Evolutionary conservation across 2,797 vertebrate species (phyloP), one percentile per base, ranked within the genome.

Genomic region (Balearica regulorum): DNA sequence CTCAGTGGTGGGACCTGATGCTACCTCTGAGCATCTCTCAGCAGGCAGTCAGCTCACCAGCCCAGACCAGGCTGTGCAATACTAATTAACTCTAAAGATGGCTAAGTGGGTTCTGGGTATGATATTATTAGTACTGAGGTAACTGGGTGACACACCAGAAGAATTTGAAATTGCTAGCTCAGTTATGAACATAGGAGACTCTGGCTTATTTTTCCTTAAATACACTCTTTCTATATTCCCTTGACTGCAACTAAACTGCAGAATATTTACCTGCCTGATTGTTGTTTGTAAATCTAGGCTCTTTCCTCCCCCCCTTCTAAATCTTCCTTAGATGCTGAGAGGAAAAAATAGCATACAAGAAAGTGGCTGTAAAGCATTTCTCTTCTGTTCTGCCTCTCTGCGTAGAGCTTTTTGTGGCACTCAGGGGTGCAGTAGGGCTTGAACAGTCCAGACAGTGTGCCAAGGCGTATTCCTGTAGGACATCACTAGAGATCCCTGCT

Each of bases 211-310:
- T 46, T 81, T 87, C 54, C 61, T 91, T 95, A 91, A 96, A 94
- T 76, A 69, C 13, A 14, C 39, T 81, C 24, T 19, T 96, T 87
- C 70, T 69, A 0, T 83, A 90, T 88, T 94, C 96, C 89, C 93
- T 78, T 72, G 79, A 39, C 79, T 94, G 69, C 65, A 88, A 20
- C 84, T 87, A 83, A 94, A 68, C 82, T 48, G 46, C 54, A 79
- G 90, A 94, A 86, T 96, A 94, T 95, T 93, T 96, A 96, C 94
- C 89, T 92, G 43, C 62, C 57, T 94, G 93, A 96, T 92, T 75
- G 72, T 91, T 96, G 90, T 95, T 96, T 96, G 89, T 95, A 96
- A 96, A 94, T 96, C 79, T 71, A 48, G 55, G 20, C 54, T 81
- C 31, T 41, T 70, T 55, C 53, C 43, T 53, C 22, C 29, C 19